Conservation (phyloP, 2,888 invertebrate genomes). For the Hipparchia sbordonii region DNA sequence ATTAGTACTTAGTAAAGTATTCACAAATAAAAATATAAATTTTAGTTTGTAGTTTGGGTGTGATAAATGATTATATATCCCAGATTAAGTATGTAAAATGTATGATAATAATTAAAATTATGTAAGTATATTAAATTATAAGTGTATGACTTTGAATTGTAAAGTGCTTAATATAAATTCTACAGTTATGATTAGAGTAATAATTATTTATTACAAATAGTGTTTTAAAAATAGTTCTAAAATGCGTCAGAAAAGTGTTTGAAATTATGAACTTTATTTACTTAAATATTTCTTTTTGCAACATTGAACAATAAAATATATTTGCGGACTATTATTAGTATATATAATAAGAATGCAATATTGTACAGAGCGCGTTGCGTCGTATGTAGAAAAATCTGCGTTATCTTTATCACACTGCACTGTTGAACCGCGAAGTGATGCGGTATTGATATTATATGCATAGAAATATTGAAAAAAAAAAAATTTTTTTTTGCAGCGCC, state of each 20-base stretch:
- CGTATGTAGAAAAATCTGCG: no score
- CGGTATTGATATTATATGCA: no score
- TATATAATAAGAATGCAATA: no score
- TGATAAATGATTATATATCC: constrained; percentile 8
- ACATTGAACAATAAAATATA: background rate
- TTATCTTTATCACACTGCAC: no score
- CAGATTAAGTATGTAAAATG: background rate
- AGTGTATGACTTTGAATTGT: constrained; percentile 5
- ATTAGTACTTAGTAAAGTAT: background rate
- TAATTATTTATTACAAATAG: background rate
- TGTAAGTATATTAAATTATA: background rate
- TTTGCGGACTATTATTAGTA: background rate
- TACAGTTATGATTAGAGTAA: background rate
- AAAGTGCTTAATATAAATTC: background rate
- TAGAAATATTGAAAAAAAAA: no score
- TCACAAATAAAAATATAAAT: background rate
- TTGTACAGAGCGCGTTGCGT: no score
- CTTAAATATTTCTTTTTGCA: background rate
- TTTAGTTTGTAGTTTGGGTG: background rate
- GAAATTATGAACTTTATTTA: background rate
- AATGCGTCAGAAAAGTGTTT: background rate
- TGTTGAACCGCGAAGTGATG: no score
- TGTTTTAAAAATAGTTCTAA: constrained; percentile 6
- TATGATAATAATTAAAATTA: background rate
- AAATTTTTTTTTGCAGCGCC: no score